Conservation (phyloP, 2,113 vertebrate genomes). For the Struthidea cinerea region DNA sequence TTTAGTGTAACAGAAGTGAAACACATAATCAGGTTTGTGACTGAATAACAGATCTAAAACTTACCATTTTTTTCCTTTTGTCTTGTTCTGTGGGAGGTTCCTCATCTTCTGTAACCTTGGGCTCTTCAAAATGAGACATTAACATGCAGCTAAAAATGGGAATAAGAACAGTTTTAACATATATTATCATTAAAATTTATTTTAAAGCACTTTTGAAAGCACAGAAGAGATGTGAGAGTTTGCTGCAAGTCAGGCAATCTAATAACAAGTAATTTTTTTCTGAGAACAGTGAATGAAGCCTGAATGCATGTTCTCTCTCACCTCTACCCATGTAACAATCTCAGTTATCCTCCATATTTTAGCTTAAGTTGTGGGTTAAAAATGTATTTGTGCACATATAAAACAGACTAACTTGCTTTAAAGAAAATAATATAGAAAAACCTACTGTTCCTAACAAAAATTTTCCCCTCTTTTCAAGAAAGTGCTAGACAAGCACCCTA, state of each 20-base stretch:
- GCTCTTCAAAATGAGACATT: constrained; percentile 89
- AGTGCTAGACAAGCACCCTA: neutral
- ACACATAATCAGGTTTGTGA: neutral
- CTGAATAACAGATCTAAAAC: constrained; percentile 10
- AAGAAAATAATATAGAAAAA: neutral
- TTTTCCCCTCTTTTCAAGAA: neutral
- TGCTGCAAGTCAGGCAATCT: neutral
- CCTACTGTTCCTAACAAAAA: neutral
- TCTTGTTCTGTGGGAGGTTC: constrained; percentile 97
- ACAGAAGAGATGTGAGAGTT: neutral
- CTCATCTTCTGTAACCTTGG: constrained; percentile 86
- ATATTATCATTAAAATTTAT: neutral
- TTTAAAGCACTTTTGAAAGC: neutral
- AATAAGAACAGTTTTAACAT: neutral
- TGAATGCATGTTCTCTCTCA: neutral
- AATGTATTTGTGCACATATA: neutral
- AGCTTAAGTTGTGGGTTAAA: neutral
- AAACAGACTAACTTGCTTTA: neutral
- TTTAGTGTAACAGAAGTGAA: neutral
- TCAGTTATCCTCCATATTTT: neutral
- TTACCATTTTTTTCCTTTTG: constrained; percentile 92
- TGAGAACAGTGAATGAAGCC: neutral
- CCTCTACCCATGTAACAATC: neutral
- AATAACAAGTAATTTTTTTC: neutral
- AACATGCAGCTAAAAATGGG: constrained; percentile 86